Evolutionary conservation across 2,113 vertebrate genomes (phyloP).

Genomic region (Notothenia rossii): DNA sequence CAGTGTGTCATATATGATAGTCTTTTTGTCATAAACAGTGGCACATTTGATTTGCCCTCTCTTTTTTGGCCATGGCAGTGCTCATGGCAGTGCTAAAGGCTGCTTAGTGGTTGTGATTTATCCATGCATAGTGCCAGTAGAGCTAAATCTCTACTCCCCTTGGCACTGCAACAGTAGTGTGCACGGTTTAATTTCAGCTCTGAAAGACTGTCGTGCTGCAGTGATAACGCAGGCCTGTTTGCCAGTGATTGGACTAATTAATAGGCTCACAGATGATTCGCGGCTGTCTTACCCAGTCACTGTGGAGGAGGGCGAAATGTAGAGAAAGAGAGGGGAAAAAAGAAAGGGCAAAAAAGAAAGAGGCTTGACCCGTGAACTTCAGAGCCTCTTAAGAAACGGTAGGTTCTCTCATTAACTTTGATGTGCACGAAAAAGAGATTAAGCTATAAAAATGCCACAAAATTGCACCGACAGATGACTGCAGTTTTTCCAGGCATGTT

Average conservation of each 20-base stretch:
- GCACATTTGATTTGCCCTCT: slow-evolving; percentile 66
- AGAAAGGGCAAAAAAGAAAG: slow-evolving; percentile 42
- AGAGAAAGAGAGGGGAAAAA: background rate
- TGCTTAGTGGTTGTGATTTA: slow-evolving; percentile 78
- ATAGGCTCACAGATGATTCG: slow-evolving; percentile 76
- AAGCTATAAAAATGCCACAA: slow-evolving; percentile 16
- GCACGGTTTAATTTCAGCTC: slow-evolving; percentile 79
- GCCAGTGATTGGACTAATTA: slow-evolving; percentile 81
- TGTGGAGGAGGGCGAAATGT: slow-evolving; percentile 33
- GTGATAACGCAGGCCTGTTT: slow-evolving; percentile 74
- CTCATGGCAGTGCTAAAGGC: slow-evolving; percentile 63
- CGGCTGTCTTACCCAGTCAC: slow-evolving; percentile 57
- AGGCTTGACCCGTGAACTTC: slow-evolving; percentile 54
- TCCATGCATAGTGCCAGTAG: slow-evolving; percentile 68
- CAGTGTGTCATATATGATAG: slow-evolving; percentile 62
- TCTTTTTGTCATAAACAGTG: slow-evolving; percentile 62
- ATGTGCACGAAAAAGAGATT: slow-evolving; percentile 21
- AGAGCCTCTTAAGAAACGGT: slow-evolving; percentile 32
- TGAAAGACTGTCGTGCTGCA: slow-evolving; percentile 74
- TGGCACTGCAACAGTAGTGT: slow-evolving; percentile 73
- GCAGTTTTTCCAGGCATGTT: slow-evolving; percentile 39
- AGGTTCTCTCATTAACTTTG: slow-evolving; percentile 34
- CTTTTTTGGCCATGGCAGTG: slow-evolving; percentile 42
- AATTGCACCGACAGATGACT: slow-evolving; percentile 24
- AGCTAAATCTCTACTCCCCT: slow-evolving; percentile 77